Base-by-base conservation (phyloP, 2,888 invertebrate genomes). In the Eueremaeus valkanovi region DNA sequence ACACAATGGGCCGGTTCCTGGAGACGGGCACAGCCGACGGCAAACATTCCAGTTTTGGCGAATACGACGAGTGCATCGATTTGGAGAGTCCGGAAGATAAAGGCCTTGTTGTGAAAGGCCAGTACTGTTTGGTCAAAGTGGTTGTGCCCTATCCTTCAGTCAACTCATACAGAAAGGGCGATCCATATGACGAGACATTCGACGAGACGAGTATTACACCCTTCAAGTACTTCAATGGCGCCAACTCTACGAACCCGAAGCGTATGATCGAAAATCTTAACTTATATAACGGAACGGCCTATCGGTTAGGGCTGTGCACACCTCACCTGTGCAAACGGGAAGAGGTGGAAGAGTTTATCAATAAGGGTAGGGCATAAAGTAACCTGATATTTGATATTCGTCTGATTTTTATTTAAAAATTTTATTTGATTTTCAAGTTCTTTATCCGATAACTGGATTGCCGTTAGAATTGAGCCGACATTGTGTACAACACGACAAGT, bases 11-110 rank as follows among this genome's bases (percentile, higher is more conserved):
- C 31, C 72, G 75, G 3, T 36, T 51, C 40, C 33, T 72, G 9
- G 72, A 75, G 42, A 36, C 36, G 13, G 75, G 75, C 18, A 45
- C 51, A 16, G 33, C 55, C 6, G 45, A 63, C 31, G 75, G 75
- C 13, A 63, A 63, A 58, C 51, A 72, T 13, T 75, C 75, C 2
- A 75, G 75, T 75, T 75, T 75, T 58, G 75, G 75, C 29, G 72
- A 75, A 75, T 75, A 72, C 36, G 75, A 75, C 31, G 75, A 75
- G 45, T 75, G 75, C 58, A n/a, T 75, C 6, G 72, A 72, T 29
- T 16, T 75, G 16, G 70, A 70, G 29, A 72, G 72, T 31, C 75
- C 75, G 21, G 55, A 75, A 13, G 40, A 51, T 24, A 75, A 51
- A n/a, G 75, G 75, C 18, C 45, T 75, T 8, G 31, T 72, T 2